These are phyloP conservation scores for Pantherophis vulpinus DNA, from an alignment of 2,797 vertebrate species.

Conservation along the genomic window DNA sequence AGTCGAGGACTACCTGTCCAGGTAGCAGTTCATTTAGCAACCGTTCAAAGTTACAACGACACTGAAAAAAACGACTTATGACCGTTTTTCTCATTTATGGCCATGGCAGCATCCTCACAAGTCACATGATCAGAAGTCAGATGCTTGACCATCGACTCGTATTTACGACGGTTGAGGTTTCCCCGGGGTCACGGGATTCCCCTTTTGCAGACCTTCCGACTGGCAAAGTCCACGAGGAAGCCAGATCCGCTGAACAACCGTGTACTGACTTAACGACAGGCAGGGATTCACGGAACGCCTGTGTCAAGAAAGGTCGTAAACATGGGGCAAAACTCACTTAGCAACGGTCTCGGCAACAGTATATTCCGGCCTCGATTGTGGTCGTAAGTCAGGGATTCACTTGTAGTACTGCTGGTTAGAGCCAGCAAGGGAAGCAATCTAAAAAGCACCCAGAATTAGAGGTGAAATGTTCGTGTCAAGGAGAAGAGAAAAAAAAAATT, in stretches of 20 bases:
- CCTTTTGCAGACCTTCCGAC: neutral
- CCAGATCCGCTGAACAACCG: neutral
- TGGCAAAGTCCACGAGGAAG: neutral
- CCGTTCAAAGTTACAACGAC: neutral
- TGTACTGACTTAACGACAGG: neutral
- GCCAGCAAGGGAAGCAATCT: neutral
- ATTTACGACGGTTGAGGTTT: neutral
- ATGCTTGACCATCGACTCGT: fast-evolving
- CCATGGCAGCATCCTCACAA: too few species aligned
- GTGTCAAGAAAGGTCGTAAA: too few species aligned
- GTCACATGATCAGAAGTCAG: neutral
- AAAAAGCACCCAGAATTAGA: too few species aligned
- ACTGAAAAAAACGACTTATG: neutral
- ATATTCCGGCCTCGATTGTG: neutral
- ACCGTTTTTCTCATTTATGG: neutral
- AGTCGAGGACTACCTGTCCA: neutral
- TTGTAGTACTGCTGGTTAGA: neutral
- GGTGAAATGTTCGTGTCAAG: fast-evolving
- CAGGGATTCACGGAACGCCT: neutral
- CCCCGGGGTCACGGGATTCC: too few species aligned
- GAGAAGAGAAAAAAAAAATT: fast-evolving
- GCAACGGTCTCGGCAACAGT: neutral
- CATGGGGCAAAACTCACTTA: neutral
- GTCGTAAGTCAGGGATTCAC: too few species aligned
- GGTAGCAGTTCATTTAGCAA: neutral